A percentile compares a stretch with the other conserved stretches of the same genome.
phyloP scores from a whole-genome alignment of 2,888 invertebrate species.

The Baronia brevicornis region DNA sequence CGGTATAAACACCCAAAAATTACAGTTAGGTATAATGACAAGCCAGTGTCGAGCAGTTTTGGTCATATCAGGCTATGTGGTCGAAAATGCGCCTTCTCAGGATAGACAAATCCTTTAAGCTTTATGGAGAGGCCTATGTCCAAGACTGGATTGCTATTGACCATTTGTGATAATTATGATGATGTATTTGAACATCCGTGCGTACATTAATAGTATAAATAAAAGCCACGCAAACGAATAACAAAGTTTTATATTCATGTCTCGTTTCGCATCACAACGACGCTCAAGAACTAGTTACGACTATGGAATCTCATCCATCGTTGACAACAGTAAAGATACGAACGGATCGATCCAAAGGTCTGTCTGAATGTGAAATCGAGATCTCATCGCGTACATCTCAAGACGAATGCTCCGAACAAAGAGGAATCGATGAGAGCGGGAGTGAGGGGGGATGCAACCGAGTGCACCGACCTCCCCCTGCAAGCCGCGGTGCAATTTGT shows the following conservation, averaged over 20 bases:
- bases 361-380: conserved; percentile 47
- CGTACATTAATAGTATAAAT: too few relatives aligned
- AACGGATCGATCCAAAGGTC: conserved; percentile 27
- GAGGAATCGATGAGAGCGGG: conserved; percentile 68
- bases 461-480: conserved; percentile 62
- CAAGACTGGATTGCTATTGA: too few relatives aligned
- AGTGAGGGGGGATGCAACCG: conserved; percentile 50
- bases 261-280: conserved; percentile 23
- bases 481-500: conserved; percentile 71
- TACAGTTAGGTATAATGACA: too few relatives aligned
- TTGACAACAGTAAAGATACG: conserved; percentile 28
- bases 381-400: conserved; percentile 66
- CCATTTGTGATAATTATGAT: too few relatives aligned
- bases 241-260: conserved; percentile 21
- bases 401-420: conserved; percentile 70
- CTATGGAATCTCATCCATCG: conserved; percentile 29
- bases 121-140: too few relatives aligned
- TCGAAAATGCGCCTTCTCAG: too few relatives aligned
- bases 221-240: conserved; percentile 9
- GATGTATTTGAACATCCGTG: too few relatives aligned
- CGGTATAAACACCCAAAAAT: too few relatives aligned
- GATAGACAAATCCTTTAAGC: too few relatives aligned
- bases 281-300: conserved; percentile 30
- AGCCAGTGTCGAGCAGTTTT: too few relatives aligned
- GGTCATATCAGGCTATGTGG: too few relatives aligned